A percentile compares a stretch with the other conserved stretches of the same genome.
phyloP scores from a whole-genome alignment of 2,888 invertebrate genomes.

The Sesamia inferens region DNA sequence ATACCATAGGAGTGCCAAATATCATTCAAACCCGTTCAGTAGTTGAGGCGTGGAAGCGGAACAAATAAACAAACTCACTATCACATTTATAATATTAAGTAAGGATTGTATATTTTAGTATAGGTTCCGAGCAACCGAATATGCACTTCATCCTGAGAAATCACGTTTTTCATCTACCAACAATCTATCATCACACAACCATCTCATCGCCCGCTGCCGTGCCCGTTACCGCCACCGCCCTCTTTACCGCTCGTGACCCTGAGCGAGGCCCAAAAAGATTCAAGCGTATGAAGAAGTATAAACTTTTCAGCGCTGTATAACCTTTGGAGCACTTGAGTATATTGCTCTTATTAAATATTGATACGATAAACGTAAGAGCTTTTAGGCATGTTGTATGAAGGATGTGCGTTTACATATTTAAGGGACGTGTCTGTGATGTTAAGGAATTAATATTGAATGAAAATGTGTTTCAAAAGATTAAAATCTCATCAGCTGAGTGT shows the following conservation, averaged over 20 bases:
- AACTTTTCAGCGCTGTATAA: slow-evolving; percentile 54
- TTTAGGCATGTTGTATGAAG: slow-evolving; percentile 50
- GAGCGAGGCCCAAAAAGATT: slow-evolving; percentile 36
- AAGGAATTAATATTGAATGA: slow-evolving; percentile 38
- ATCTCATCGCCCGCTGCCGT: no score
- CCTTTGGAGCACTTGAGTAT: slow-evolving; percentile 64
- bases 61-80: no score
- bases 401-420: slow-evolving; percentile 47
- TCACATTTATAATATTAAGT: no score
- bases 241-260: background rate
- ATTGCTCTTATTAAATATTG: slow-evolving; percentile 70
- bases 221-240: background rate
- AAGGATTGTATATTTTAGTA: background rate
- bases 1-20: no score
- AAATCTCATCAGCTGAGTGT: slow-evolving; percentile 5
- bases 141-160: background rate
- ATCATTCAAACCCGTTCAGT: no score
- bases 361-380: slow-evolving; percentile 59
- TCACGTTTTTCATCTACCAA: background rate
- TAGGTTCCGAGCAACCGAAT: background rate
- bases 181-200: background rate
- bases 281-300: slow-evolving; percentile 48
- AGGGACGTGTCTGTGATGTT: slow-evolving; percentile 28
- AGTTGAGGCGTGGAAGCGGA: no score
- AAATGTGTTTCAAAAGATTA: slow-evolving; percentile 37